Evolutionary conservation across 2,888 invertebrate species (phyloP).

Genomic region (Clepsis dumicolana): DNA sequence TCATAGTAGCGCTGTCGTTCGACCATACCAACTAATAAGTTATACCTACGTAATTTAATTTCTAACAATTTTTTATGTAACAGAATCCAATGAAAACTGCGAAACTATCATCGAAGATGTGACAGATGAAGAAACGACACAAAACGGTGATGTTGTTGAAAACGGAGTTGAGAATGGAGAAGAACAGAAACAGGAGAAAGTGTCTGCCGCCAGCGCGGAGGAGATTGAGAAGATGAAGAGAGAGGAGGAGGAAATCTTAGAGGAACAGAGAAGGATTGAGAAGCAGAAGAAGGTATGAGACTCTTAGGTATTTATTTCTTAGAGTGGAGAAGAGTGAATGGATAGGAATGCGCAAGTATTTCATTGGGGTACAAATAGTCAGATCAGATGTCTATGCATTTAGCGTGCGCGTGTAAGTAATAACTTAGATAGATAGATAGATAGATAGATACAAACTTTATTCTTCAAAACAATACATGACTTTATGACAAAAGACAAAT

Average conservation of each 20-base stretch:
- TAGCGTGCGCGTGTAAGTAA: too few relatives aligned
- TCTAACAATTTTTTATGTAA: background rate
- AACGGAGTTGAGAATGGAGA: constrained; percentile 45
- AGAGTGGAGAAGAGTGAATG: background rate
- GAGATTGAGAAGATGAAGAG: constrained; percentile 61
- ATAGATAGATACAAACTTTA: too few relatives aligned
- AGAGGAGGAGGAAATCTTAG: constrained; percentile 64
- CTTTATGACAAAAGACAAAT: too few relatives aligned
- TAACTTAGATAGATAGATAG: too few relatives aligned
- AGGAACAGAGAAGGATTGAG: constrained; percentile 66
- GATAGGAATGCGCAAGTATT: too few relatives aligned
- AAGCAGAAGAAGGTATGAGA: constrained; percentile 72
- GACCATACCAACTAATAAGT: too few relatives aligned
- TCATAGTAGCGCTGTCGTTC: too few relatives aligned
- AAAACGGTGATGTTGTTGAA: constrained; percentile 20
- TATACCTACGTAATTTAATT: background rate
- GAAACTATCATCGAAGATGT: constrained; percentile 43
- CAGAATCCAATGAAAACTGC: constrained; percentile 25
- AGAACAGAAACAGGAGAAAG: constrained; percentile 45
- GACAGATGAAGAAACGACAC: constrained; percentile 38
- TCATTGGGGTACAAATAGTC: too few relatives aligned
- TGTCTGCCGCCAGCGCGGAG: constrained; percentile 53
- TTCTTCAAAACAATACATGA: too few relatives aligned
- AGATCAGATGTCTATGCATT: too few relatives aligned
- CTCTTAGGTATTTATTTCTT: constrained; percentile 14